A percentile compares a stretch with the other conserved stretches of the same genome.
Evolutionary conservation across 2,888 invertebrate genomes (phyloP).

Genomic region (Dione vanillae): DNA sequence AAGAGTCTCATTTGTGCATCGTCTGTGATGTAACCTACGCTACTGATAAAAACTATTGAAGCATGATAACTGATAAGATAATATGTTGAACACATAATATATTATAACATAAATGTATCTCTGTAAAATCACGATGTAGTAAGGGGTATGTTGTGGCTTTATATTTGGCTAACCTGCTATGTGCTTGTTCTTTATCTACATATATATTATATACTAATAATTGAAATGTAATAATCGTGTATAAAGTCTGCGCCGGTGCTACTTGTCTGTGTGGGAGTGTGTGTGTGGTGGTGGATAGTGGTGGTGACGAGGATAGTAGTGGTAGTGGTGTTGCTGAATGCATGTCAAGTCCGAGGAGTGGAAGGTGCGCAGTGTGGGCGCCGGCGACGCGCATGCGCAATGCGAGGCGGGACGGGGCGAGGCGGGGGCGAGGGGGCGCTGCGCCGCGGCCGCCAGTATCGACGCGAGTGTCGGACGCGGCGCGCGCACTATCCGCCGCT

Average conservation of each 20-base stretch:
- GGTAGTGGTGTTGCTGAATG: slow-evolving; percentile 40
- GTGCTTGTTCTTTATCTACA: not conserved
- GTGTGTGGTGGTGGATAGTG: slow-evolving; percentile 23
- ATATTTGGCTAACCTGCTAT: slow-evolving; percentile 1
- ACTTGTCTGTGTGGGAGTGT: slow-evolving; percentile 33
- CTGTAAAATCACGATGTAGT: not conserved
- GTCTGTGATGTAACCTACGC: slow-evolving; percentile 19
- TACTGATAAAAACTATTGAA: slow-evolving; percentile 13
- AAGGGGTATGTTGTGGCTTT: slow-evolving; percentile 15
- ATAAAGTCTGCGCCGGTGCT: slow-evolving; percentile 22
- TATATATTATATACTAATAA: not conserved
- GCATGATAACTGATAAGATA: slow-evolving; percentile 25
- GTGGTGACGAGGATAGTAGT: slow-evolving; percentile 1
- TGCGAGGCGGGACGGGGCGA: slow-evolving; percentile 49
- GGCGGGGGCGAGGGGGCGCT: slow-evolving; percentile 59
- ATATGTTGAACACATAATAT: not conserved
- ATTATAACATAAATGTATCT: no score
- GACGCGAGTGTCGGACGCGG: slow-evolving; percentile 83
- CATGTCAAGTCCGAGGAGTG: slow-evolving; percentile 43
- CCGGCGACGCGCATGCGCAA: slow-evolving; percentile 53
- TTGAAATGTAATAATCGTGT: not conserved
- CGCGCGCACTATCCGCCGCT: slow-evolving; percentile 73
- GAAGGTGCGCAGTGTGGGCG: slow-evolving; percentile 50
- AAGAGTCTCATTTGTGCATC: slow-evolving; percentile 26
- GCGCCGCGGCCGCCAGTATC: slow-evolving; percentile 79